Base-by-base conservation (phyloP, 2,113 vertebrate genomes). In the Laticauda laticaudata region DNA sequence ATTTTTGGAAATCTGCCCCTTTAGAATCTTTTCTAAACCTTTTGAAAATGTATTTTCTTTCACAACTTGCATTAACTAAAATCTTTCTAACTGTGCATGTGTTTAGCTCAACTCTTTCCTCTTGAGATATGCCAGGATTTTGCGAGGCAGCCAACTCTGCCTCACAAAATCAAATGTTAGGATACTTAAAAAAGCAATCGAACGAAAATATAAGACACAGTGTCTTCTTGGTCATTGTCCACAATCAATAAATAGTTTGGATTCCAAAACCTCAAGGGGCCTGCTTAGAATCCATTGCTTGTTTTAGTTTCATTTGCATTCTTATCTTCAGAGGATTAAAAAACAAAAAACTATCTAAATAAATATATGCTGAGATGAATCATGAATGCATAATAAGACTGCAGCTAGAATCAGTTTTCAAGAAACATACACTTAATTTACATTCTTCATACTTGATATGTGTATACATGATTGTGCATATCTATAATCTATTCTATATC, bases 271-370 rank as follows among this genome's bases (percentile, higher is more conserved):
- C 45, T 92, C 56, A 88, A 88, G 45, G 64, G 55, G 23, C 92
- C 43, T 87, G 26, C 59, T 93, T 87, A 90, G 89, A 87, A 24
- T 57, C 86, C 29, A 93, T 95, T 96, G 91, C 94, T 94, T 95
- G 91, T 94, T 93, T 95, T 96, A 94, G 57, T 64, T 91, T 94
- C 90, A 93, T 94, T 92, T 93, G 75, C 93, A 94, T 94, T 90
- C 59, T 87, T 93, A 64, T 88, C 57, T 61, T 51, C 88, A 59
- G 24, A 39, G 54, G 23, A 88, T 91, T 94, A 23, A 23, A 51
- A 51, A 87, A 87, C 5, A 69, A 69, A 69, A 18, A 51, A 75
- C 34, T 81, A 81, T 18, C n/a, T 81, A 96, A 94, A 92, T 88
- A 87, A 95, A 92, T 93, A 91, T 88, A 54, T 95, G 95, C 90